phyloP scores from a whole-genome alignment of 2,797 vertebrate species.

The Coregonus sp. region DNA sequence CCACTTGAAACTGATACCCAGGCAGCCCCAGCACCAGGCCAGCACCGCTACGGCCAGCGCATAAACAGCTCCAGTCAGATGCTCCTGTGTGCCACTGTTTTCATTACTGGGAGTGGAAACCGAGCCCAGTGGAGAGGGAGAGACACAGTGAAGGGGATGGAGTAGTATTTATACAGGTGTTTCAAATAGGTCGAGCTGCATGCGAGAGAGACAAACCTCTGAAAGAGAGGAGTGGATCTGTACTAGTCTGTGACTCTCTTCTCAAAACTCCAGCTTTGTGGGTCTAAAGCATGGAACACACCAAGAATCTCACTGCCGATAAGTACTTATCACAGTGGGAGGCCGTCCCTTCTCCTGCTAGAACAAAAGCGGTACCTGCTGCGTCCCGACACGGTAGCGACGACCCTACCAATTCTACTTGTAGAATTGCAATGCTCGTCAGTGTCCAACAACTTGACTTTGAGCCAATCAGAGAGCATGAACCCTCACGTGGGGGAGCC shows the following conservation, averaged over 20 bases:
- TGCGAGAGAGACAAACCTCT: slow-evolving; percentile 46
- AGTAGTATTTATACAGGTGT: slow-evolving; percentile 68
- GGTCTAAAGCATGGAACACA: not conserved
- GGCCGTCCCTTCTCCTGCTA: too few relatives aligned
- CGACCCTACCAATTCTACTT: too few relatives aligned
- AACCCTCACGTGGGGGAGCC: too few relatives aligned
- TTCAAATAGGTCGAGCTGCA: slow-evolving; percentile 43
- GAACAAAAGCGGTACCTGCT: too few relatives aligned
- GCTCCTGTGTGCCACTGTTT: slow-evolving; percentile 61
- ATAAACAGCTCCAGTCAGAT: slow-evolving; percentile 67
- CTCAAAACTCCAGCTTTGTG: not conserved
- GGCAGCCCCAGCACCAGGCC: slow-evolving; percentile 1
- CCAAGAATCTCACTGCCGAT: too few relatives aligned
- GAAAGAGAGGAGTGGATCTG: slow-evolving; percentile 56
- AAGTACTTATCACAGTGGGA: too few relatives aligned
- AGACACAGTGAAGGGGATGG: slow-evolving; percentile 7
- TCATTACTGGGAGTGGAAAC: slow-evolving; percentile 57
- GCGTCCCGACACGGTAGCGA: too few relatives aligned
- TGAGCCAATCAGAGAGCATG: too few relatives aligned
- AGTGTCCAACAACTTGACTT: too few relatives aligned
- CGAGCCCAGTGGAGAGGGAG: slow-evolving; percentile 29
- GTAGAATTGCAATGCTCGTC: too few relatives aligned
- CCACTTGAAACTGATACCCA: slow-evolving; percentile 46
- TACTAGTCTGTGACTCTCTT: slow-evolving; percentile 31
- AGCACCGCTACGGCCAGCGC: slow-evolving; percentile 34